phyloP scores from a whole-genome alignment of 2,797 vertebrate genomes.

The Masticophis lateralis region DNA sequence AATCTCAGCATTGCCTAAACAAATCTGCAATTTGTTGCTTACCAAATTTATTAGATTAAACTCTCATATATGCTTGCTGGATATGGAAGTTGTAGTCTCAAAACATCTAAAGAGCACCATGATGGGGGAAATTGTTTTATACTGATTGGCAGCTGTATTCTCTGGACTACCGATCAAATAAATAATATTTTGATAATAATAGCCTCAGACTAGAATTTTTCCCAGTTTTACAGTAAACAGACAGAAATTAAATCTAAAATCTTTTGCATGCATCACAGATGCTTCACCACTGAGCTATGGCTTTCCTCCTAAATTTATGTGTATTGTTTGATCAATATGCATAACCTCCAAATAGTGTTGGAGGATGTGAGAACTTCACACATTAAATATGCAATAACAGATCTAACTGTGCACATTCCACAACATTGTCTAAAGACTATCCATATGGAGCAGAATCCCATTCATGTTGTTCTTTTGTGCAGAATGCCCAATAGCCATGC shows the following conservation, averaged over 20 bases:
- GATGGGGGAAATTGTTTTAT: not conserved
- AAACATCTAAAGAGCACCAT: not conserved
- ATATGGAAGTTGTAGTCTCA: not conserved
- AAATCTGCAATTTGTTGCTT: not conserved
- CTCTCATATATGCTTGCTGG: not conserved
- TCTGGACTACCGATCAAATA: not conserved
- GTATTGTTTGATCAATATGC: not conserved
- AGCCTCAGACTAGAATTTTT: not conserved
- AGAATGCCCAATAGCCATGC: not conserved
- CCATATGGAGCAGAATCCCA: not conserved
- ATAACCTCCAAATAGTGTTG: not conserved
- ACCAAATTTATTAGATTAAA: not conserved
- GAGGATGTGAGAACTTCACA: slow-evolving; percentile 1
- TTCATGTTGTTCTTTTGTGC: not conserved
- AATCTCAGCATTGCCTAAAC: not conserved
- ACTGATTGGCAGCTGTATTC: not conserved
- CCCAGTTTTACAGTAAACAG: not conserved
- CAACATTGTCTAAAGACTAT: not conserved
- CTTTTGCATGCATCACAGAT: not conserved
- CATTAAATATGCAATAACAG: not conserved
- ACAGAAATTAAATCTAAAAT: not conserved
- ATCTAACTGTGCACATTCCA: not conserved
- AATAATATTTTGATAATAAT: not conserved
- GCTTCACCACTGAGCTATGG: not conserved
- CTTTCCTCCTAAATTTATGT: not conserved